A percentile compares a stretch with the other conserved stretches of the same genome.
These are phyloP conservation scores for Sinocyclocheilus anshuiensis DNA, from an alignment of 2,113 vertebrate species.

Conservation along the genomic window DNA sequence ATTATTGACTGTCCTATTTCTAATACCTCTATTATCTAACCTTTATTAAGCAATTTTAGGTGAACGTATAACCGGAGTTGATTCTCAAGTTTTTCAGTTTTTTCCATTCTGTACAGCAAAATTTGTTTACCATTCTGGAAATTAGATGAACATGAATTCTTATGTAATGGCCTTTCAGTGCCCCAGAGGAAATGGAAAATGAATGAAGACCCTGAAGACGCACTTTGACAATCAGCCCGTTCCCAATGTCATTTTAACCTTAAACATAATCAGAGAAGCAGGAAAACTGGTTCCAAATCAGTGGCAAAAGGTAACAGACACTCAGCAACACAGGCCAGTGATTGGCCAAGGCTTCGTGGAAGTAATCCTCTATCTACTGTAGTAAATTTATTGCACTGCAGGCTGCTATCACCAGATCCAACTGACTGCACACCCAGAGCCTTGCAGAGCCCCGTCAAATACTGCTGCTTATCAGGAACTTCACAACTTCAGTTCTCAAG, in stretches of 20 bases:
- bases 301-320: conserved; percentile 23
- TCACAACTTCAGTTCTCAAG: conserved; percentile 24
- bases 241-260: conserved; percentile 15
- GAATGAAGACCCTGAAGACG: background rate
- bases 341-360: background rate
- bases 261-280: background rate
- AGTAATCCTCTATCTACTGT: conserved; percentile 29
- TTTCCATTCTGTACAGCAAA: background rate
- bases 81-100: background rate
- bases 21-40: background rate
- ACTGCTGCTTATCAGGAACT: conserved; percentile 33
- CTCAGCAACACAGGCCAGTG: background rate
- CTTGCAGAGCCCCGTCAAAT: conserved; percentile 4
- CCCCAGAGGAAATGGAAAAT: conserved; percentile 17
- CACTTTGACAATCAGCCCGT: background rate
- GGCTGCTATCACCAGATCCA: conserved; percentile 28
- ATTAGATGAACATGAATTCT: conserved; percentile 12
- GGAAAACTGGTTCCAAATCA: conserved; percentile 25
- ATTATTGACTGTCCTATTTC: background rate
- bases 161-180: conserved; percentile 1
- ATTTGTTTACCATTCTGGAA: background rate
- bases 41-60: background rate
- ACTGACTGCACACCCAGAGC: conserved; percentile 44
- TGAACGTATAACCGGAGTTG: background rate
- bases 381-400: conserved; percentile 30